Evolutionary conservation across 2,113 vertebrate genomes (phyloP).

Genomic region (Amblyopsis rosae): DNA sequence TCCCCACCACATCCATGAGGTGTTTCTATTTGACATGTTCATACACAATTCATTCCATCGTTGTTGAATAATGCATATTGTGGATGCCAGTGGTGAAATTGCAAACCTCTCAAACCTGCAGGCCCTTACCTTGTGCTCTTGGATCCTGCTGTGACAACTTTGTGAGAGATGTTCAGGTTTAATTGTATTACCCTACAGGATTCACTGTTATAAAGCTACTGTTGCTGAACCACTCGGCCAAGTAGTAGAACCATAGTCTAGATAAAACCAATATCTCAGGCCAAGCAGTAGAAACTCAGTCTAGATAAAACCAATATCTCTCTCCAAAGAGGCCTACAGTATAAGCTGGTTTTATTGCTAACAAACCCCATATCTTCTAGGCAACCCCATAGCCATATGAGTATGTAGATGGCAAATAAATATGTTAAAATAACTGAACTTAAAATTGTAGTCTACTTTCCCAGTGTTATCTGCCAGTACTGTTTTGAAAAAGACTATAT

Average conservation of each 20-base stretch:
- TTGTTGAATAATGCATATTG: slow-evolving; percentile 17
- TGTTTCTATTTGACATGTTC: background rate
- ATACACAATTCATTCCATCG: background rate
- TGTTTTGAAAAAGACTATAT: background rate
- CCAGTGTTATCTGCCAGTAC: background rate
- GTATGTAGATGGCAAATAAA: slow-evolving; percentile 7
- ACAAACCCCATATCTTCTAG: slow-evolving; percentile 13
- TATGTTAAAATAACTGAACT: slow-evolving; percentile 10
- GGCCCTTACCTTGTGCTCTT: background rate
- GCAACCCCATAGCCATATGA: slow-evolving; percentile 5
- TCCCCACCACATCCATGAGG: background rate
- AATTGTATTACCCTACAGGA: slow-evolving; percentile 43
- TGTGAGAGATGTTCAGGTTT: slow-evolving; percentile 39
- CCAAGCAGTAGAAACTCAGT: slow-evolving; percentile 7
- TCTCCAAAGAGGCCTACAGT: slow-evolving; percentile 8
- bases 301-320: slow-evolving; percentile 18
- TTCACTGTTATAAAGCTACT: slow-evolving; percentile 42
- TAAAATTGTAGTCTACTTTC: background rate
- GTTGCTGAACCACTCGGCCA: slow-evolving; percentile 13
- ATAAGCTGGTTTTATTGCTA: slow-evolving; percentile 24
- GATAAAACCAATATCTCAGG: slow-evolving; percentile 55
- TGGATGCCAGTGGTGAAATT: background rate
- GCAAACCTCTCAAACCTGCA: background rate
- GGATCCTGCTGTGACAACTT: slow-evolving; percentile 19
- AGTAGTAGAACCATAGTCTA: slow-evolving; percentile 42